Evolutionary conservation across 1,140 invertebrate species (phyloP), one percentile per base, ranked within the genome.

Genomic region (Oedothorax gibbosus): DNA sequence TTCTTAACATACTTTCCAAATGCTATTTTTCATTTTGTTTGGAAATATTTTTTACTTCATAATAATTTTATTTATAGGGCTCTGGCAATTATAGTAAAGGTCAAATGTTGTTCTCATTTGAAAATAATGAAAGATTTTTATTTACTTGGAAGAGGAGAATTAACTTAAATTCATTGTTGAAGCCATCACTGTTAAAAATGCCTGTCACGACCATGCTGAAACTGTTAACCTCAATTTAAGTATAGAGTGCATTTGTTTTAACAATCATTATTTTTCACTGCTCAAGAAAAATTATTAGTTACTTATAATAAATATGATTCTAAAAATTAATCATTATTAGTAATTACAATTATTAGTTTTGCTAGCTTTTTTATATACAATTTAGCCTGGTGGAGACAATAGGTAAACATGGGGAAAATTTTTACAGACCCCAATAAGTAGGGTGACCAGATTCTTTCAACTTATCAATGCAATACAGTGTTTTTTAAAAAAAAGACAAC

Each of bases 51-150:
- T 12, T 68, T 8, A 68, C 21, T 68, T 68, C 65, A 68, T 68
- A 14, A 49, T n/a, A n/a, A 7, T 18, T 75, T 62, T 78, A 7
- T 53, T 71, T 77, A 53, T 35, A 86, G 90, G 89, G 75, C 82
- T 91, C 62, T 91, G 90, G 90, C 87, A 89, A 54, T 91, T 10
- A 88, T 91, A 60, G 90, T 91, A 88, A 90, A 86, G 88, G 90
- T 76, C 88, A 4, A 88, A 90, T 87, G 82, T 91, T 20, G 85
- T 88, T 3, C 84, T 50, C 88, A 93, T 93, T 87, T 95, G 50
- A 87, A 88, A 8, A 88, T 89, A 10, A 88, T 91, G 56, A 91
- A 91, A 86, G 90, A 91, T 85, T 90, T 90, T 85, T 91, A 89
- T 84, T 87, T 91, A 35, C 87, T 91, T 66, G 91, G 91, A 8